Evolutionary conservation across 1,140 invertebrate genomes (phyloP).

Genomic region (Stegodyphus dumicola): DNA sequence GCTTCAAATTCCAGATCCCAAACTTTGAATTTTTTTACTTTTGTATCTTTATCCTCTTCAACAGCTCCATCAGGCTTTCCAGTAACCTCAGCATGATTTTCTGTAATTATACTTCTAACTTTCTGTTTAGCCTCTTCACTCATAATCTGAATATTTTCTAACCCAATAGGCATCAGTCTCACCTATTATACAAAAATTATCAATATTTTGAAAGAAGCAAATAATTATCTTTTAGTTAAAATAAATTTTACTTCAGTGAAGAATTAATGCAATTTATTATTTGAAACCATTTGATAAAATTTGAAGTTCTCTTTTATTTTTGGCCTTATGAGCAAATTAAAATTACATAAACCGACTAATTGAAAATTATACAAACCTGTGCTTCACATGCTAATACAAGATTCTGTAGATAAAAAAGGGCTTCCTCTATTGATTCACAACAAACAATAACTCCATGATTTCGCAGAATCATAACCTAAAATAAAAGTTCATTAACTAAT

Average conservation of each 20-base stretch:
- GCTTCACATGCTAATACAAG: conserved; percentile 84
- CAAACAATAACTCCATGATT: conserved; percentile 96
- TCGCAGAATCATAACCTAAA: conserved; percentile 64
- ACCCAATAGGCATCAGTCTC: conserved; percentile 78
- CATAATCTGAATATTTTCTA: conserved; percentile 86
- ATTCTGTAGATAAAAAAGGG: conserved; percentile 89
- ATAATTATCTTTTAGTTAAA: neutral
- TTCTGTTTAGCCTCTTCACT: conserved; percentile 65
- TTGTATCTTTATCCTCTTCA: conserved; percentile 40
- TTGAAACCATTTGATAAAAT: too few species aligned
- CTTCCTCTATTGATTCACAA: conserved; percentile 95
- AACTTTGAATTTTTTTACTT: conserved; percentile 78
- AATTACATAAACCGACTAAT: neutral
- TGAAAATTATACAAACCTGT: conserved; percentile 38
- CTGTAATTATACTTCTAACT: conserved; percentile 66
- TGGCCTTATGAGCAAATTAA: too few species aligned
- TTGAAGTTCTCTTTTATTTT: too few species aligned
- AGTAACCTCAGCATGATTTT: conserved; percentile 21
- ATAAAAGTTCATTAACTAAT: neutral
- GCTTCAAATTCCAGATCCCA: conserved; percentile 98
- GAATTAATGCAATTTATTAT: too few species aligned
- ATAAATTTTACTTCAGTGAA: too few species aligned
- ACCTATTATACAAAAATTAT: conserved; percentile 14
- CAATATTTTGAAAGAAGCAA: neutral
- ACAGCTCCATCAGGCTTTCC: conserved; percentile 13